Evolutionary conservation across 2,113 vertebrate genomes (phyloP).

Genomic region (Leptocoma aspasia): DNA sequence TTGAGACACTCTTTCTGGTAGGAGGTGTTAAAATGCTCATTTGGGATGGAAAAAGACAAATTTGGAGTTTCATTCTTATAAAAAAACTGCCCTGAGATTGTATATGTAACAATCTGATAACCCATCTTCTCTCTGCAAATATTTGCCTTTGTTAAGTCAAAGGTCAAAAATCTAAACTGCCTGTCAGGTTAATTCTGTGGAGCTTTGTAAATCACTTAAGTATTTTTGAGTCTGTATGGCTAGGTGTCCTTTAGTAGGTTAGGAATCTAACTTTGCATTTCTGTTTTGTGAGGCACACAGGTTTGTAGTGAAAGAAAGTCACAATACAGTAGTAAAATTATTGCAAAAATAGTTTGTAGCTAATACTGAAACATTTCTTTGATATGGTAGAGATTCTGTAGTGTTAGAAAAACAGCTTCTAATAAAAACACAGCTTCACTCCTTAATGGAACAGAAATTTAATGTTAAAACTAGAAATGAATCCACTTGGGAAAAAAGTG

Average conservation of each 20-base stretch:
- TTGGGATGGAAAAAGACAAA: not conserved
- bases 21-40: not conserved
- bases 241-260: not conserved
- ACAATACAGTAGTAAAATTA: not conserved
- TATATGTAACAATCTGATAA: not conserved
- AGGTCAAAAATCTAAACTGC: not conserved
- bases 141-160: not conserved
- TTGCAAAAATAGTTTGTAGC: not conserved
- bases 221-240: not conserved
- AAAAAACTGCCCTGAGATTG: not conserved
- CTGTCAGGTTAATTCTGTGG: not conserved
- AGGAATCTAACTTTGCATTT: not conserved
- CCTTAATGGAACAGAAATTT: not conserved
- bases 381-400: not conserved
- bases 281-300: not conserved
- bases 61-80: not conserved
- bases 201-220: not conserved
- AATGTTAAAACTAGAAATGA: not conserved
- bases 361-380: not conserved
- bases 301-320: not conserved
- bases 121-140: not conserved
- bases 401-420: not conserved
- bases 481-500: not conserved
- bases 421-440: not conserved
- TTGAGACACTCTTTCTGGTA: not conserved